Evolutionary conservation across 2,113 vertebrate genomes (phyloP), one percentile per base, ranked within the genome.

Genomic region (Eidolon helvum): DNA sequence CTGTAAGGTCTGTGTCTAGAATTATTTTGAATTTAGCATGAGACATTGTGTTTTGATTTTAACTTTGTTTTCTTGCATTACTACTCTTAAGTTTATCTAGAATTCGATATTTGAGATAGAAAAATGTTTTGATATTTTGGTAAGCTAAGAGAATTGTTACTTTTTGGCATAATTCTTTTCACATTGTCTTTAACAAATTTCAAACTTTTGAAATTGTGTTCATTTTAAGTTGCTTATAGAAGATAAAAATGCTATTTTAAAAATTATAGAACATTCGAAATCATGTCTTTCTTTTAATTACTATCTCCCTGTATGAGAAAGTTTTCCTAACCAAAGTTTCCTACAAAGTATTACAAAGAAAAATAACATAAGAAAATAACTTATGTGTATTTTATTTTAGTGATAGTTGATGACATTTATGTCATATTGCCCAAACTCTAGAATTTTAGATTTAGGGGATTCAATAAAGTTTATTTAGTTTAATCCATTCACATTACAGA

Each of bases 201-300:
- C 10, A 93, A 93, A 83, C 26, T 94, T 92, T 86, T 96, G 68
- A 98, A 98, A 97, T 87, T 97, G 43, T 77, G n/a, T 98, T 97
- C 40, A 97, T 98, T 98, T 95, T 77, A 93, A 97, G 61, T 94
- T 93, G 78, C 72, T 91, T 88, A 53, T 43, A 33, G 68, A 88
- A 38, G 21, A 95, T 90, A 7, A 68, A 91, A 97, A 96, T 95
- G 8, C 26, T 95, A 74, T 87, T 45, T 0, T 0, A 38, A 50
- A 63, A 0, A 69, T 77, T 75, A n/a, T 40, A 85, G 45, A 97
- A 45, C 16, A 96, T 93, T 90, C n/a, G 87, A 74, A 53, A 78
- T 69, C 22, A 66, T 89, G 5, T 71, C 3, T 53, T 75, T 78
- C 43, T 18, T 95, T 96, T 57, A 96, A 90, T 88, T 86, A 63